phyloP scores from a whole-genome alignment of 1,140 invertebrate genomes.

The Theocolax elegans region DNA sequence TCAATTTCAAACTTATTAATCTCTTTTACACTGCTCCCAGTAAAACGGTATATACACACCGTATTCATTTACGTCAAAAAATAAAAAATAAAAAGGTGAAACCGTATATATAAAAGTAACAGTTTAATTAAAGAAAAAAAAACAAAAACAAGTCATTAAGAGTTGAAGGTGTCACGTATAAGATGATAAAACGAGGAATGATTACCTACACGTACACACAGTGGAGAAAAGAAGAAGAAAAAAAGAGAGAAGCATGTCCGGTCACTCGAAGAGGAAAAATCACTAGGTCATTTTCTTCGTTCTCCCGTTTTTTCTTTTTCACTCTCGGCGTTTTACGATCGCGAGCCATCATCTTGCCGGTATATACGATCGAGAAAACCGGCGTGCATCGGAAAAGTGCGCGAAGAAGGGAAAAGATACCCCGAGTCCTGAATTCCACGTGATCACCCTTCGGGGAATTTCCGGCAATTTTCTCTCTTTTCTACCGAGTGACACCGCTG shows the following conservation, averaged over 20 bases:
- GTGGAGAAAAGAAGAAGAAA: too few relatives aligned
- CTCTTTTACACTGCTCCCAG: too few relatives aligned
- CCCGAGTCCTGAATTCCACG: constrained; percentile 36
- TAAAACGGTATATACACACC: too few relatives aligned
- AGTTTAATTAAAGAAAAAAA: too few relatives aligned
- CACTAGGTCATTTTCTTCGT: constrained; percentile 41
- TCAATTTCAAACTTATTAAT: too few relatives aligned
- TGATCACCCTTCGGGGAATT: constrained; percentile 45
- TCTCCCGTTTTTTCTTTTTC: constrained; percentile 17
- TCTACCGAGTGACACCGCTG: constrained; percentile 41
- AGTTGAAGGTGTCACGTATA: not conserved
- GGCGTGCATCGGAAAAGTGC: not conserved
- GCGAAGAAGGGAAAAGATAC: too few relatives aligned
- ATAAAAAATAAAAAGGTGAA: too few relatives aligned
- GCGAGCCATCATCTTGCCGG: not conserved
- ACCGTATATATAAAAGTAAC: too few relatives aligned
- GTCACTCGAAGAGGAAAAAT: constrained; percentile 33
- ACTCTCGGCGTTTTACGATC: not conserved
- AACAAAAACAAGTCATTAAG: too few relatives aligned
- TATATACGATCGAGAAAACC: not conserved
- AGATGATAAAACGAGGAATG: constrained; percentile 2
- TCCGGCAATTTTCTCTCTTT: constrained; percentile 47
- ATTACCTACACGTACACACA: not conserved
- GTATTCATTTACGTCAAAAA: too few relatives aligned
- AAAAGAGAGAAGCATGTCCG: not conserved